Percentiles rank a stretch among this genome's conserved stretches.
Conservation (phyloP, 2,888 invertebrate species). For the Poecilobothrus nobilitatus region DNA sequence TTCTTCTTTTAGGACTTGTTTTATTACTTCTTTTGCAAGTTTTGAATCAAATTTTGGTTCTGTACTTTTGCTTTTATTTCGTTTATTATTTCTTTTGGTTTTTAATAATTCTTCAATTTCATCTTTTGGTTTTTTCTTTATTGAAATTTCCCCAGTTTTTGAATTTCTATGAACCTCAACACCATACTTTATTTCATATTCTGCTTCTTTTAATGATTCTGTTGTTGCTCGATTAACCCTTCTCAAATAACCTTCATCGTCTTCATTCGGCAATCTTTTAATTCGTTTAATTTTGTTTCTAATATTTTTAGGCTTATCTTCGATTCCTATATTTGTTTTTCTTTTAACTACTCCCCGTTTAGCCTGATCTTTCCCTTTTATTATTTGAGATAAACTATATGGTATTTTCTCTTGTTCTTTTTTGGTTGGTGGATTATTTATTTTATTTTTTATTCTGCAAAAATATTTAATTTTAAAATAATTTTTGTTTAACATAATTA, state of each 20-base stretch:
- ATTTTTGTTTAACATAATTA: not conserved
- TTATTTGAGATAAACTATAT: conserved; percentile 57
- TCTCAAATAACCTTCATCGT: conserved; percentile 52
- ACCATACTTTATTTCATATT: conserved; percentile 54
- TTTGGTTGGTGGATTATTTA: conserved; percentile 62
- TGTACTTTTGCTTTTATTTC: conserved; percentile 38
- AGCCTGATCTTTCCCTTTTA: conserved; percentile 46
- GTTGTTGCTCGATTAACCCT: conserved; percentile 58
- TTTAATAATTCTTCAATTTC: conserved; percentile 48
- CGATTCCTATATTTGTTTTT: conserved; percentile 29
- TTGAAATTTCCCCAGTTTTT: conserved; percentile 44
- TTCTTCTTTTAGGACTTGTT: conserved; percentile 36
- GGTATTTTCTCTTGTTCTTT: conserved; percentile 66
- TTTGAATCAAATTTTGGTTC: conserved; percentile 42
- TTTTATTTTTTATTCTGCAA: conserved; percentile 58
- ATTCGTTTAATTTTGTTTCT: conserved; percentile 47
- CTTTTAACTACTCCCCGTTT: conserved; percentile 35
- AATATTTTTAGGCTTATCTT: conserved; percentile 34
- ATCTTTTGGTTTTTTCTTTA: conserved; percentile 47
- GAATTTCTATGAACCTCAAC: conserved; percentile 51
- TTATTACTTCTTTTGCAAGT: conserved; percentile 34
- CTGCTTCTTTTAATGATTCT: conserved; percentile 52
- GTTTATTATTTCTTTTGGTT: conserved; percentile 32
- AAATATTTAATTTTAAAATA: not conserved
- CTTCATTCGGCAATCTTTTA: conserved; percentile 54